Base-by-base conservation (phyloP, 2,888 invertebrate species). In the Phasia obesa region DNA sequence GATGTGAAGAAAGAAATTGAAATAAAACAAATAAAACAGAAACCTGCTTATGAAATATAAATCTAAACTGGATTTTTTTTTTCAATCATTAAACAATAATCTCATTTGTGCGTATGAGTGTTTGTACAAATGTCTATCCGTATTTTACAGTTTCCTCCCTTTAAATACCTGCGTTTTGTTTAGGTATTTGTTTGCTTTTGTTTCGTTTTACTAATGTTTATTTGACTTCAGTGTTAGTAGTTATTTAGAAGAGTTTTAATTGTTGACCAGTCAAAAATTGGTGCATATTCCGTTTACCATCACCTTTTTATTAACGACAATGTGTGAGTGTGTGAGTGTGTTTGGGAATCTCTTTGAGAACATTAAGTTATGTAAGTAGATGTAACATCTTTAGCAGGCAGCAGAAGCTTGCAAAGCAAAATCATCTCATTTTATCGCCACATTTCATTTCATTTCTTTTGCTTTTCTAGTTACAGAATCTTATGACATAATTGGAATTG, bases 401-500 rank as follows among this genome's bases (percentile, higher is more conserved):
- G 13, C 9, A 53, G 13, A 47, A 53, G n/a, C n/a, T n/a, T n/a
- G n/a, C n/a, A n/a, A n/a, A n/a, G 15, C 17, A 17, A 57, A 13
- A 51, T n/a, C 67, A 44, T 42, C 75, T 67, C 49, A 38, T 25
- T 44, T 31, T 49, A n/a, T 4, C 55, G 35, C 62, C 11, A 7
- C 3, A 19, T 13, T 55, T 55, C 31, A 27, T 42, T 42, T 31
- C 6, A 31, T 31, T 11, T 35, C 2, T 35, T 35, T 35, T 35
- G 1, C 11, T 4, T 60, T 49, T 35, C 6, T 38, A 17, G 17
- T 13, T 47, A 44, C 17, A 6, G 25, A 53, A 42, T 19, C 19
- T 17, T 21, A 65, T 57, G 64, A 35, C 57, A 71, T 60, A 65
- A 71, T 73, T 62, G 31, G 47, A 69, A 60, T 67, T 67, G 60